Evolutionary conservation across 2,797 vertebrate genomes (phyloP), one percentile per base, ranked within the genome.

Genomic region (Crocodylus rhombifer): DNA sequence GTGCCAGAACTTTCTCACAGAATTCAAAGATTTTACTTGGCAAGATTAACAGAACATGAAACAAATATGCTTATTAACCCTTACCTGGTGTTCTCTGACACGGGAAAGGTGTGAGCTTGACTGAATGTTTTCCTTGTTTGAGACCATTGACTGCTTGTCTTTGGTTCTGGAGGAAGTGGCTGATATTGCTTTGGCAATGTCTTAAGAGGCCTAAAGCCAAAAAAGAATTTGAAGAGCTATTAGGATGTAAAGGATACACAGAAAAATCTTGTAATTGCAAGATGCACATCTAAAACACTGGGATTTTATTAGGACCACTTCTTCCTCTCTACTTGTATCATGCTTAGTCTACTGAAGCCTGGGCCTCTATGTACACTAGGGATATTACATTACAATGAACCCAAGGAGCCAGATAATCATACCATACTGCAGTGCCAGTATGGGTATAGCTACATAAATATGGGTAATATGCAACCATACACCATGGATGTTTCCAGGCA

Each of bases 181-280:
- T 97, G 97, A 95, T 96, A 94, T 62, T 96, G 96, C 94, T 97
- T 98, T 26, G 95, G 97, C 57, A 97, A 56, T 1, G 82, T 91
- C 42, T 90, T 58, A 33, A 87, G 96, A 18, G 96, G 97, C 92
- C 98, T 98, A 89, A 71, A 87, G 84, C 89, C 42, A 93, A 80
- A 95, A 83, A 23, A 87, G 79, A 87, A 61, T 67, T 55, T 89
- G 21, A 96, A 87, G 64, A 80, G 62, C 56, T 77, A 4, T 56
- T 87, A 84, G 30, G 12, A 55, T 80, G 36, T 71, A 89, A 89
- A 85, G 56, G 80, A 65, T 26, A 16, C 1, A 0, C 13, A 88
- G 42, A 33, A 30, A 16, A 42, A 3, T 69, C 17, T 51, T 91
- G 11, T 16, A 92, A 92, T 42, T 1, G 2, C 69, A 92, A 74